These are phyloP conservation scores for Cephus cinctus DNA, from an alignment of 1,140 invertebrate genomes.

Conservation along the genomic window DNA sequence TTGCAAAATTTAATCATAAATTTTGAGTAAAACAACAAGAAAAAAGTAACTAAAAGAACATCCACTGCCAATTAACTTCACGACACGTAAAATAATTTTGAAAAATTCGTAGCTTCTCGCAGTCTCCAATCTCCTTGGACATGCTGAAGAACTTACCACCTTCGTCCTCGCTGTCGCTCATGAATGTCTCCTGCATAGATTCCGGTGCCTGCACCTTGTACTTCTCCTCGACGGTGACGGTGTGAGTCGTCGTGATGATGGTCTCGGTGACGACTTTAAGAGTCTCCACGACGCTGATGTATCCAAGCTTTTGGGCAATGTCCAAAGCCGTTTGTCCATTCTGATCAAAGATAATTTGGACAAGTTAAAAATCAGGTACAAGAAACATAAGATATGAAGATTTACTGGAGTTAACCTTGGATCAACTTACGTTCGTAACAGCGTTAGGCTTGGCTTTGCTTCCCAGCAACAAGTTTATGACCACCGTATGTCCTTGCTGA, in stretches of 20 bases:
- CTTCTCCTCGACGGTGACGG: slow-evolving; percentile 81
- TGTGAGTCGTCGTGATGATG: slow-evolving; percentile 70
- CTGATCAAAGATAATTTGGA: slow-evolving; percentile 55
- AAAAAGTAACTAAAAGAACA: too few relatives aligned
- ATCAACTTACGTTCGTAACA: slow-evolving; percentile 80
- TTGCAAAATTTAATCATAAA: too few relatives aligned
- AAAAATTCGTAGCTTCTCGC: too few relatives aligned
- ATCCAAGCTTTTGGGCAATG: slow-evolving; percentile 94
- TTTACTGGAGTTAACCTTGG: neutral
- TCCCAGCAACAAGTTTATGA: slow-evolving; percentile 92
- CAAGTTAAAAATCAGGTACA: slow-evolving; percentile 6
- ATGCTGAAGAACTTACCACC: slow-evolving; percentile 73
- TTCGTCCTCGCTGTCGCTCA: slow-evolving; percentile 99
- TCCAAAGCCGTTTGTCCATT: slow-evolving; percentile 95
- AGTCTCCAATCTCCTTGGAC: too few relatives aligned
- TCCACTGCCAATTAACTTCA: too few relatives aligned
- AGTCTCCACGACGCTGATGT: slow-evolving; percentile 97
- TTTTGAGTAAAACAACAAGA: too few relatives aligned
- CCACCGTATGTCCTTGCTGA: slow-evolving; percentile 95
- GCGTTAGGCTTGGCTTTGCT: slow-evolving; percentile 94
- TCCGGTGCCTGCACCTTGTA: slow-evolving; percentile 96
- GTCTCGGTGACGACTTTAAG: slow-evolving; percentile 96
- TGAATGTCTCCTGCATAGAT: slow-evolving; percentile 98
- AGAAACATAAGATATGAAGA: slow-evolving; percentile 2
- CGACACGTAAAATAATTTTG: too few relatives aligned